Conservation (phyloP, 2,797 vertebrate genomes). For the Alcedo quadribrachys region DNA sequence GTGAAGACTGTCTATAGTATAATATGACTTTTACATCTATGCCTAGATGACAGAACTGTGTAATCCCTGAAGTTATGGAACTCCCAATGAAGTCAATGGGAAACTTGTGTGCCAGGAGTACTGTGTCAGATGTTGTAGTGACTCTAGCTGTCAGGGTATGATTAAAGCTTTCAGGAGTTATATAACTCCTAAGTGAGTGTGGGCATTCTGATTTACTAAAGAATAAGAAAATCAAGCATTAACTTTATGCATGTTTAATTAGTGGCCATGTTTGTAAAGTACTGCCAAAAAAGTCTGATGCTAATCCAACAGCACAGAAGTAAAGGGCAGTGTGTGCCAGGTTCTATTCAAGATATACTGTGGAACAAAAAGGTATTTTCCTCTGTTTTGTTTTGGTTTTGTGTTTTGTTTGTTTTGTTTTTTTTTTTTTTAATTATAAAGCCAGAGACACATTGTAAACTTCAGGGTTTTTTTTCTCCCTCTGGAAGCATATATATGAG, state of each 20-base stretch:
- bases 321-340: not conserved
- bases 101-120: not conserved
- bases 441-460: not conserved
- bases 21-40: not conserved
- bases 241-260: not conserved
- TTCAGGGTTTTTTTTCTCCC: not conserved
- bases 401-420: too few species aligned
- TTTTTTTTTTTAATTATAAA: not conserved
- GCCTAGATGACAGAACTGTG: not conserved
- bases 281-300: not conserved
- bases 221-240: constrained; percentile 12
- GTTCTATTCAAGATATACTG: not conserved
- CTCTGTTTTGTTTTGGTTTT: too few species aligned
- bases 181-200: not conserved
- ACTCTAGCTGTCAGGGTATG: constrained; percentile 26
- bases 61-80: not conserved
- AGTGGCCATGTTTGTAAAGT: not conserved
- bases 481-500: not conserved
- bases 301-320: not conserved
- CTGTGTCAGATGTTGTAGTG: not conserved
- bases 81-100: not conserved
- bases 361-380: not conserved
- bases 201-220: not conserved
- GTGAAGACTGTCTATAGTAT: not conserved
- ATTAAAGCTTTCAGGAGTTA: constrained; percentile 21